These are phyloP conservation scores for Manacus vitellinus DNA, from an alignment of 2,113 vertebrate genomes.

Conservation along the genomic window DNA sequence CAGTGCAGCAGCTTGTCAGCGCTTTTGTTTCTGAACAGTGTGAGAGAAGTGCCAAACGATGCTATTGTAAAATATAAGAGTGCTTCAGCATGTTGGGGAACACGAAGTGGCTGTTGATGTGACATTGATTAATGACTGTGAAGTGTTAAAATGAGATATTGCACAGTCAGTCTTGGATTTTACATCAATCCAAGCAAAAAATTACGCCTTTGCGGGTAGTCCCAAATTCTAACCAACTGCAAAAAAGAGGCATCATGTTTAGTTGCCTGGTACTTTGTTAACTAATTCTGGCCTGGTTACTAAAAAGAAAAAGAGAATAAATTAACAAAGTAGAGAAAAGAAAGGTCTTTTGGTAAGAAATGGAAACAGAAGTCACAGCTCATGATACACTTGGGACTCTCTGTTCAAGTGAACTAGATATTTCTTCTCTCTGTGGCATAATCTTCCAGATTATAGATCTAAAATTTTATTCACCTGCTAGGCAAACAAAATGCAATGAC, in stretches of 20 bases:
- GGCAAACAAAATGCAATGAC: neutral
- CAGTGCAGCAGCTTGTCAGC: slow-evolving; percentile 27
- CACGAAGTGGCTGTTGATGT: neutral
- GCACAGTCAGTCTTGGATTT: neutral
- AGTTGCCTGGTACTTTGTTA: neutral
- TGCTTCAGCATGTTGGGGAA: neutral
- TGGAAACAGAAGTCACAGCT: neutral
- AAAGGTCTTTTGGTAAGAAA: neutral
- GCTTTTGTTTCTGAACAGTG: slow-evolving; percentile 52
- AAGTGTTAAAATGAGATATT: slow-evolving; percentile 11
- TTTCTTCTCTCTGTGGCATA: neutral
- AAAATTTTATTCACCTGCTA: neutral
- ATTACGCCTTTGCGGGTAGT: neutral
- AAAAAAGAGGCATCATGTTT: neutral
- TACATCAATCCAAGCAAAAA: neutral
- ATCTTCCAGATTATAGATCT: neutral
- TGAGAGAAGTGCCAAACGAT: neutral
- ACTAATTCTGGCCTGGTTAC: neutral
- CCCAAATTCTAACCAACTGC: neutral
- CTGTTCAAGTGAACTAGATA: neutral
- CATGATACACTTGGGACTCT: neutral
- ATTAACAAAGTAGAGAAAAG: neutral
- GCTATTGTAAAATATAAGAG: slow-evolving; percentile 11
- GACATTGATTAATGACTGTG: slow-evolving; percentile 29
- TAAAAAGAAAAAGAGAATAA: neutral